phyloP scores from a whole-genome alignment of 2,113 vertebrate genomes.

The Ornithorhynchus anatinus region DNA sequence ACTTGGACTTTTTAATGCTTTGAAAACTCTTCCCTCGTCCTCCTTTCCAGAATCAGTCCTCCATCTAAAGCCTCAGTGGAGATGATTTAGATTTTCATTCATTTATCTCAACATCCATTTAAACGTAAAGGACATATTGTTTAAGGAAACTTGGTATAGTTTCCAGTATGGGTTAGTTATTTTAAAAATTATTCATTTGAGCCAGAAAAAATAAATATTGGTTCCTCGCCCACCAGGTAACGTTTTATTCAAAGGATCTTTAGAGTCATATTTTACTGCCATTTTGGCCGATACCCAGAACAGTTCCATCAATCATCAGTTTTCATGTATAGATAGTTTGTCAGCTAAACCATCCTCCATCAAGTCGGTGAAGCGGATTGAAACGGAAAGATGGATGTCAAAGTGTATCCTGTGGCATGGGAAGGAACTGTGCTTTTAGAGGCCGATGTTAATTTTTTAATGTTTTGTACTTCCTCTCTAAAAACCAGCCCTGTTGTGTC shows the following conservation, averaged over 20 bases:
- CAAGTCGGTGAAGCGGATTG: slow-evolving; percentile 32
- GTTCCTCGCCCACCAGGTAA: slow-evolving; percentile 14
- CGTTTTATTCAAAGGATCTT: slow-evolving; percentile 7
- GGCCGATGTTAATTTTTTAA: neutral
- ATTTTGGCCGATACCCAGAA: slow-evolving; percentile 20
- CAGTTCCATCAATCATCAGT: slow-evolving; percentile 3
- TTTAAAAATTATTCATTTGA: slow-evolving; percentile 26
- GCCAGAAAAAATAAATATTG: neutral
- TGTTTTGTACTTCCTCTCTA: slow-evolving; percentile 30
- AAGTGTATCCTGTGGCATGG: neutral
- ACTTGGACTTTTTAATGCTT: too few species aligned
- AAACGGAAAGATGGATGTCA: slow-evolving; percentile 31
- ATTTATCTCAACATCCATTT: too few species aligned
- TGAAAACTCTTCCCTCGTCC: too few species aligned
- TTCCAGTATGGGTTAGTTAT: too few species aligned
- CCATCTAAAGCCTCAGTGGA: too few species aligned
- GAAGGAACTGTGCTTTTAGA: slow-evolving; percentile 22
- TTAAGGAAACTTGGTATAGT: too few species aligned
- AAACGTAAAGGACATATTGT: too few species aligned
- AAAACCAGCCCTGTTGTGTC: neutral
- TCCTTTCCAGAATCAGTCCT: too few species aligned
- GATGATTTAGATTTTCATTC: too few species aligned
- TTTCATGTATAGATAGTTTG: slow-evolving; percentile 20
- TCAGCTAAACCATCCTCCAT: slow-evolving; percentile 45
- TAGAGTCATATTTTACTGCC: slow-evolving; percentile 16